These are phyloP conservation scores for Chaitophorus viminalis DNA, from an alignment of 2,888 invertebrate species.

Conservation along the genomic window DNA sequence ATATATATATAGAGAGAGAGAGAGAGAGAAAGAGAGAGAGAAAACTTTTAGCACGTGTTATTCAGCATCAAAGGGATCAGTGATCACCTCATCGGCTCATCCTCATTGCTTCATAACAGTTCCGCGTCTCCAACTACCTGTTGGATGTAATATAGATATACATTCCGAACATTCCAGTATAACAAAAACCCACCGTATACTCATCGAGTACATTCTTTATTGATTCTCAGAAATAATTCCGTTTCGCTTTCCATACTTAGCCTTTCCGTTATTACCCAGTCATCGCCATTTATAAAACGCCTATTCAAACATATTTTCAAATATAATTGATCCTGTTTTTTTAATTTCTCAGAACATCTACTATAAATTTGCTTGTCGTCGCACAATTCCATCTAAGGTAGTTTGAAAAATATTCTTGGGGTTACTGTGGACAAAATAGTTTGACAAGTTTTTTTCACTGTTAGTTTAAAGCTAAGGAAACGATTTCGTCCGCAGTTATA, in stretches of 20 bases:
- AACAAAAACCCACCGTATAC: constrained; percentile 38
- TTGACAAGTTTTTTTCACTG: constrained; percentile 26
- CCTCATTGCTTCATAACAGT: not conserved
- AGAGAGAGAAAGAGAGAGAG: too few relatives aligned
- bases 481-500: not conserved
- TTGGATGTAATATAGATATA: not conserved
- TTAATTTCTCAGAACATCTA: constrained; percentile 59
- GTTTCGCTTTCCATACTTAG: constrained; percentile 59
- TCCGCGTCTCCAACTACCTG: not conserved
- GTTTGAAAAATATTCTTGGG: constrained; percentile 38
- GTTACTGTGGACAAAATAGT: constrained; percentile 4
- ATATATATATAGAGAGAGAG: too few relatives aligned
- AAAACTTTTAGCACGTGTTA: constrained; percentile 8
- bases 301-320: constrained; percentile 47
- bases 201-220: constrained; percentile 32
- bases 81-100: too few relatives aligned
- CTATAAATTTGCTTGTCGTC: constrained; percentile 43
- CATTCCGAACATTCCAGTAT: constrained; percentile 52
- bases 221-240: constrained; percentile 58
- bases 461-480: not conserved
- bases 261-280: constrained; percentile 55
- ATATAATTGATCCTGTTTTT: constrained; percentile 50
- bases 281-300: constrained; percentile 57
- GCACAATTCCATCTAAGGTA: constrained; percentile 46
- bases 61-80: not conserved